Evolutionary conservation across 1,140 invertebrate genomes (phyloP).

Genomic region (Leptinotarsa texana): DNA sequence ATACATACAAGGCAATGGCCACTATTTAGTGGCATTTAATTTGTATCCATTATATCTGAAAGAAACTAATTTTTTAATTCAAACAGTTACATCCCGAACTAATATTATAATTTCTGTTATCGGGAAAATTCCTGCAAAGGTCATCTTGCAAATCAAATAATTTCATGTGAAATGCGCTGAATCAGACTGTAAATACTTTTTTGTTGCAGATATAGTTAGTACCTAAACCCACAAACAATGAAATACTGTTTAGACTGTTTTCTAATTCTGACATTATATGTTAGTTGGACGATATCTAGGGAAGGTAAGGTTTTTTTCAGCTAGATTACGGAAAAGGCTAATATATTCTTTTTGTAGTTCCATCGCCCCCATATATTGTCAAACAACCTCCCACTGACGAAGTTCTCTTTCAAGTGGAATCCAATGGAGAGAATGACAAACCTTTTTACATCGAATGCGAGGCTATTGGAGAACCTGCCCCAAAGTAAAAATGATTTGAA

Average conservation of each 20-base stretch:
- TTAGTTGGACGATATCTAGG: slow-evolving; percentile 19
- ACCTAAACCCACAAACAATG: slow-evolving; percentile 12
- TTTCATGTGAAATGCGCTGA: no score
- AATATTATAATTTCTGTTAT: no score
- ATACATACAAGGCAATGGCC: no score
- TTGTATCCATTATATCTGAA: no score
- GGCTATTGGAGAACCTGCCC: slow-evolving; percentile 87
- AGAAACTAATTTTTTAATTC: no score
- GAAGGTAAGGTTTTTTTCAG: slow-evolving; percentile 15
- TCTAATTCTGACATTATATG: slow-evolving; percentile 23
- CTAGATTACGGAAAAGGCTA: neutral
- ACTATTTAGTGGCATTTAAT: no score
- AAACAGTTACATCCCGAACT: no score
- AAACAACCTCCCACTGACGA: slow-evolving; percentile 91
- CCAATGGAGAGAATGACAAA: slow-evolving; percentile 83
- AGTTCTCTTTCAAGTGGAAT: slow-evolving; percentile 86
- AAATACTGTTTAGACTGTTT: slow-evolving; percentile 26
- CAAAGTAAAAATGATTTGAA: slow-evolving; percentile 67
- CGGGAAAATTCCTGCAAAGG: no score
- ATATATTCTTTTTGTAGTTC: slow-evolving; percentile 61
- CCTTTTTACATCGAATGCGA: slow-evolving; percentile 95
- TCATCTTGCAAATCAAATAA: no score
- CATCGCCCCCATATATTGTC: slow-evolving; percentile 83
- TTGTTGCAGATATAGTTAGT: slow-evolving; percentile 21
- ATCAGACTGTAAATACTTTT: neutral